A percentile compares a stretch with the other conserved stretches of the same genome.
Evolutionary conservation across 2,113 vertebrate species (phyloP).

Genomic region (Arothron firmamentum): DNA sequence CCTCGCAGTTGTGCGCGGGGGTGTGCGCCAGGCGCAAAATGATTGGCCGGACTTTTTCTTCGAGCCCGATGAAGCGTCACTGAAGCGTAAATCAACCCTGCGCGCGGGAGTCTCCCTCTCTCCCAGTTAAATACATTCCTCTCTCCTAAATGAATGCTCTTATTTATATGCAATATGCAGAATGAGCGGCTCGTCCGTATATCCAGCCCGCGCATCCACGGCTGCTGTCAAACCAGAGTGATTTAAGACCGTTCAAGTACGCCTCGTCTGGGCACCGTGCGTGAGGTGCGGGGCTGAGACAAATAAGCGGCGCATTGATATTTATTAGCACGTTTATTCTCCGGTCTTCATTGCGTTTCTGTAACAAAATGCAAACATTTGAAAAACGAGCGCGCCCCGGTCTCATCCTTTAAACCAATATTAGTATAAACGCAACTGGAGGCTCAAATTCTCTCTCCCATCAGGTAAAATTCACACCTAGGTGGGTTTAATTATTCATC

Average conservation of each 20-base stretch:
- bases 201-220: slow-evolving; percentile 39
- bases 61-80: slow-evolving; percentile 93
- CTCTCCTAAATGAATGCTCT: slow-evolving; percentile 62
- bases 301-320: slow-evolving; percentile 40
- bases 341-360: neutral
- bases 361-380: too few relatives aligned
- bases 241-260: slow-evolving; percentile 38
- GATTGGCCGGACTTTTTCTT: slow-evolving; percentile 97
- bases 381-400: too few relatives aligned
- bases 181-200: slow-evolving; percentile 45
- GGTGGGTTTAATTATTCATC: slow-evolving; percentile 41
- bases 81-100: slow-evolving; percentile 90
- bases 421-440: slow-evolving; percentile 1
- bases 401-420: slow-evolving; percentile 31
- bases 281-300: slow-evolving; percentile 29
- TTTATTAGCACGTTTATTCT: slow-evolving; percentile 9
- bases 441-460: neutral
- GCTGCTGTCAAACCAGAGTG: slow-evolving; percentile 27
- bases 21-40: slow-evolving; percentile 83
- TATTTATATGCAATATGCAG: slow-evolving; percentile 74
- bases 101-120: neutral
- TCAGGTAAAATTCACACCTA: slow-evolving; percentile 21
- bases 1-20: slow-evolving; percentile 69
- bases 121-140: neutral
- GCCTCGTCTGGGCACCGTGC: slow-evolving; percentile 28